Percentiles rank a stretch among this genome's conserved stretches.
phyloP scores from a whole-genome alignment of 2,113 vertebrate genomes.

The Siphamia tubifer region DNA sequence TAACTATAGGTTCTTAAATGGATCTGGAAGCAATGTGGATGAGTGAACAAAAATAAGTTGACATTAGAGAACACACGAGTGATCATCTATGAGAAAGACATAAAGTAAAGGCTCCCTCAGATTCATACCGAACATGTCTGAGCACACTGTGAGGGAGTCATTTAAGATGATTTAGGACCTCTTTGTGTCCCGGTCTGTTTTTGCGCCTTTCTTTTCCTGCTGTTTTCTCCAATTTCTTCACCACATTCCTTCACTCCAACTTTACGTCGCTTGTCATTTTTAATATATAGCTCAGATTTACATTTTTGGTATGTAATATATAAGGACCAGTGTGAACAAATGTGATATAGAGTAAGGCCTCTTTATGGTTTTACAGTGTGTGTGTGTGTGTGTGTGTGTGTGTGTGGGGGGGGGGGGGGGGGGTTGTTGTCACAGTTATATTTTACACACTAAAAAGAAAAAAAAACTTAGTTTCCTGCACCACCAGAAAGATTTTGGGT shows the following conservation, averaged over 20 bases:
- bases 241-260: constrained; percentile 7
- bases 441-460: neutral
- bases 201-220: neutral
- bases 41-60: neutral
- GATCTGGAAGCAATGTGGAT: neutral
- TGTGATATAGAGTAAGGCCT: constrained; percentile 13
- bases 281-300: constrained; percentile 20
- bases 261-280: constrained; percentile 21
- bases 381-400: no score
- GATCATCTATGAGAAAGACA: neutral
- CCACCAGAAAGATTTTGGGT: neutral
- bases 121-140: constrained; percentile 33
- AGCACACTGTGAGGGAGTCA: constrained; percentile 28
- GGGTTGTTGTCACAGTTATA: constrained; percentile 37
- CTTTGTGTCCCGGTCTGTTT: constrained; percentile 18
- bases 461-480: constrained; percentile 14
- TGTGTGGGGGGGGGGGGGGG: no score
- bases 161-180: constrained; percentile 41
- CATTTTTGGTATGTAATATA: constrained; percentile 17
- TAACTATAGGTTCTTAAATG: neutral
- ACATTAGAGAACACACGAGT: neutral
- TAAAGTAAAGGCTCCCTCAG: constrained; percentile 8
- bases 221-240: neutral
- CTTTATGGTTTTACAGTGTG: constrained; percentile 51
- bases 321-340: constrained; percentile 15